Base-by-base conservation (phyloP, 2,113 vertebrate species). In the Zingel zingel region DNA sequence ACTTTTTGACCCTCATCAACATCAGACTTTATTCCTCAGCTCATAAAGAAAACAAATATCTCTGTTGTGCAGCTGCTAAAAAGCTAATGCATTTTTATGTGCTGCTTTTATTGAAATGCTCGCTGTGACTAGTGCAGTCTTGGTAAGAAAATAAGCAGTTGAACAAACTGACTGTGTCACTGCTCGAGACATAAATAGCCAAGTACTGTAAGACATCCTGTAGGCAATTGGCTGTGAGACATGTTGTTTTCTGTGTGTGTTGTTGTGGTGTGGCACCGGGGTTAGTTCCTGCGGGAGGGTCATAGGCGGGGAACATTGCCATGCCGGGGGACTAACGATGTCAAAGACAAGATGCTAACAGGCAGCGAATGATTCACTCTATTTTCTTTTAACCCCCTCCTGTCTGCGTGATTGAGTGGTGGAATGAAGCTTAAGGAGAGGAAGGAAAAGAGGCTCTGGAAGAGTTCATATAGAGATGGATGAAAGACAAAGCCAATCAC, bases 291-390 rank as follows among this genome's bases (percentile, higher is more conserved):
- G 64, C 63, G 56, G 88, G 84, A 82, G 82, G 89, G 86, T 91
- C 83, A 78, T 61, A 73, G 39, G 53, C 59, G 19, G 58, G 66
- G 67, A 75, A 45, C 65, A 50, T 30, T 21, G 67, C 78, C 78
- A 75, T 39, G 84, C 83, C 33, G 16, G 70, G 85, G 83, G 81
- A 90, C 86, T 73, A 83, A 86, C 78, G 75, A 90, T 92, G 91
- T 90, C 85, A 90, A 86, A 83, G 86, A 83, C 76, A 43, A 86
- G 90, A 90, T 59, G 67, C 76, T 74, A 83, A 92, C 79, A 85
- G 83, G 83, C 27, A 75, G 75, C 59, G 72, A 86, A 77, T 71
- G 85, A 86, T 67, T 71, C 69, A 39, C 79, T 86, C 62, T 69
- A 45, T 86, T 90, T 86, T 86, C 79, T 61, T 27, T 91, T 89